Evolutionary conservation across 2,797 vertebrate species (phyloP).

Genomic region (Hapalemur alaotrensis): DNA sequence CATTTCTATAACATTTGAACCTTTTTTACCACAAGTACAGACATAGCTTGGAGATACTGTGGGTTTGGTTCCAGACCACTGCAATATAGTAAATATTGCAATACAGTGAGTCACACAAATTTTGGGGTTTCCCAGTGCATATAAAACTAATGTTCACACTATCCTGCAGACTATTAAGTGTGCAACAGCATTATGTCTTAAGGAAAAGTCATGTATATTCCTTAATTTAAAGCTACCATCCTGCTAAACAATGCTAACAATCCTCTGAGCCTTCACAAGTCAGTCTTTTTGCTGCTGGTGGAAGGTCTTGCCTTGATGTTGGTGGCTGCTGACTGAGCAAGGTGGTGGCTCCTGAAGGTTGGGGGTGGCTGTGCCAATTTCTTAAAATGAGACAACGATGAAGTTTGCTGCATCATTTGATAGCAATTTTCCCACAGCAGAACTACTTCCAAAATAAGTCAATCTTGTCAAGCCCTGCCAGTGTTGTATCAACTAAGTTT

Average conservation of each 20-base stretch:
- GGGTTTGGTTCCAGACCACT: neutral
- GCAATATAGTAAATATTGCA: neutral
- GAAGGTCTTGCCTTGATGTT: neutral
- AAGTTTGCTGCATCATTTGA: neutral
- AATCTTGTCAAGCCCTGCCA: neutral
- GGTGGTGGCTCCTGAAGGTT: neutral
- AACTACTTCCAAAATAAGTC: neutral
- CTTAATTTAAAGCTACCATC: neutral
- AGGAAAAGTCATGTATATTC: neutral
- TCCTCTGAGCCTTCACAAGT: neutral
- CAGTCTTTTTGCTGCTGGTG: neutral
- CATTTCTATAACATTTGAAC: neutral
- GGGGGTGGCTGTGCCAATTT: neutral
- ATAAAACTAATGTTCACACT: neutral
- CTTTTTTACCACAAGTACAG: neutral
- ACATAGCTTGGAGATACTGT: neutral
- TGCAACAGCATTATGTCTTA: neutral
- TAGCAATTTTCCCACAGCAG: neutral
- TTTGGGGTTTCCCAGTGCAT: neutral
- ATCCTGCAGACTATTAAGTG: neutral
- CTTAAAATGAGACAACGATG: neutral
- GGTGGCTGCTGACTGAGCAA: neutral
- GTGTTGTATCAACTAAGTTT: neutral
- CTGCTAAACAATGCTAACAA: neutral
- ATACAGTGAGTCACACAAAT: neutral